Base-by-base conservation (phyloP, 2,888 invertebrate genomes). In the Lycocerus yunnanus region DNA sequence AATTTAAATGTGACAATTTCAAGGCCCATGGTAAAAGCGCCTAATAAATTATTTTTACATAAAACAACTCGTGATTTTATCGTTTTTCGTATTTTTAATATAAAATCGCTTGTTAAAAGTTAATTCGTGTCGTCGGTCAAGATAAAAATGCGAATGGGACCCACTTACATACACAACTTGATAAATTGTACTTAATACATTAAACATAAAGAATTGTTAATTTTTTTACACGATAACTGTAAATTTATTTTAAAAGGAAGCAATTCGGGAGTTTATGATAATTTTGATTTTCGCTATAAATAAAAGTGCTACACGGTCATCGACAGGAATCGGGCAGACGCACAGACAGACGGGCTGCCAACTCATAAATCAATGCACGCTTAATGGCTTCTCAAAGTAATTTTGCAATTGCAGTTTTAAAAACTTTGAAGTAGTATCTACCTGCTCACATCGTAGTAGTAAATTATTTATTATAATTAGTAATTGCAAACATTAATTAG, bases 91-190 rank as follows among this genome's bases (percentile, higher is more conserved):
- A 43, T 43, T 43, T 43, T 43, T 43, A 43, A n/a, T 43, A 43
- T n/a, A 43, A 43, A 43, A 43, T 43, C 43, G 43, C 43, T 43
- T 43, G 43, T 43, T 43, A 43, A 43, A 43, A 43, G 43, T 43
- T 43, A 43, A 43, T 16, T 63, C 61, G 61, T 63, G 61, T 16
- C 18, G 60, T 15, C 20, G 61, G 61, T 63, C 61, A 63, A 63
- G 61, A 63, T 63, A 63, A 63, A 63, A 63, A 63, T 63, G n/a
- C 61, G 61, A 63, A 63, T 63, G 61, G 15, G 61, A 18, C 61
- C 61, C 61, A 63, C 61, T 63, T 63, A 63, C 61, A 20, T 18
- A 18, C 61, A 43, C 43, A 43, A 43, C 43, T 43, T 18, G 61
- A 63, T 63, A 63, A 18, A 63, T 63, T 15, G 61, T 63, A 20